phyloP scores from a whole-genome alignment of 2,888 invertebrate genomes.

The Brachypalpus laphriformis region DNA sequence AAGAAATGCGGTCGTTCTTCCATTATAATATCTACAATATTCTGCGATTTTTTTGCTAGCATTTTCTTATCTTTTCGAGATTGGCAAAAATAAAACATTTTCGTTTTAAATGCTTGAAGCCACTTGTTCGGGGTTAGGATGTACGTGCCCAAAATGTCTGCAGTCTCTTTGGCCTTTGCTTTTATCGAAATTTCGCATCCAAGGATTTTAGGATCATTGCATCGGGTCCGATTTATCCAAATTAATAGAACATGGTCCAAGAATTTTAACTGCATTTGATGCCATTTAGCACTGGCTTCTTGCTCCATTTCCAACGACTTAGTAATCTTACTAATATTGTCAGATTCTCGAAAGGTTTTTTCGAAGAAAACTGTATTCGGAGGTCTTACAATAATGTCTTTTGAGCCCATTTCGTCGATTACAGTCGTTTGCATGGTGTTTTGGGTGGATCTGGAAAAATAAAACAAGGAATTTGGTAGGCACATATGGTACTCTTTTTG shows the following conservation, averaged over 20 bases:
- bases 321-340: too few species aligned
- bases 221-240: slow-evolving; percentile 25
- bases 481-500: too few species aligned
- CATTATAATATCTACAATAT: neutral
- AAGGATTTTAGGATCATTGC: neutral
- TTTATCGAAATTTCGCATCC: neutral
- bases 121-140: neutral
- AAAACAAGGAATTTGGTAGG: too few species aligned
- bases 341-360: too few species aligned
- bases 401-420: too few species aligned
- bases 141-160: neutral
- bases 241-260: slow-evolving; percentile 12
- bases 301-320: neutral
- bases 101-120: neutral
- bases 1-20: neutral
- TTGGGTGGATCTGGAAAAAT: too few species aligned
- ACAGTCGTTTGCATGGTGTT: too few species aligned
- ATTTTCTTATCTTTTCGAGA: neutral
- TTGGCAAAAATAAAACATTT: neutral
- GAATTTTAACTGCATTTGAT: neutral
- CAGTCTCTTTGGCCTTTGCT: slow-evolving; percentile 4
- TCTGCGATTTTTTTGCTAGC: neutral
- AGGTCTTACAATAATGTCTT: too few species aligned
- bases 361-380: too few species aligned
- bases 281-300: neutral